A percentile compares a stretch with the other conserved stretches of the same genome.
These are phyloP conservation scores for Luidia sarsii DNA, from an alignment of 53 echinoderm and acorn worm genomes.

Conservation along the genomic window DNA sequence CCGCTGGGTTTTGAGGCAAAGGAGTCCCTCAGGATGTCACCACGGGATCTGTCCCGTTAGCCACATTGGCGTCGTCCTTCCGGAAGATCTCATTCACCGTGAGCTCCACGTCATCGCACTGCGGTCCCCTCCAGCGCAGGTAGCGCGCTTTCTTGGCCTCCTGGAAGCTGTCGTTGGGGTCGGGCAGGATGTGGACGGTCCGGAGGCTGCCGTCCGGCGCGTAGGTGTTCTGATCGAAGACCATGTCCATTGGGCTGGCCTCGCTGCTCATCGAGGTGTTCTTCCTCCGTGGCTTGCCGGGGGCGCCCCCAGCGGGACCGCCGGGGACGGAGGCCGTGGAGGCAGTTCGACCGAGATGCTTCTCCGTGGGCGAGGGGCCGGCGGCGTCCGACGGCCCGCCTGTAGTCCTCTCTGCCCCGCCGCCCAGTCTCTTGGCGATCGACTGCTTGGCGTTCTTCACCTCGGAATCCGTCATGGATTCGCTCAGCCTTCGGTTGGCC, in stretches of 20 bases:
- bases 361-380: constrained; percentile 3
- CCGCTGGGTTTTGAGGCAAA: no score
- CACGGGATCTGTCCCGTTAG: no score
- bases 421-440: constrained; percentile 62
- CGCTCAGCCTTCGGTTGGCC: neutral
- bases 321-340: constrained; percentile 11
- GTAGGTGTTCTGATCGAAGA: constrained; percentile 85
- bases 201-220: constrained; percentile 93
- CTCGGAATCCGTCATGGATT: constrained; percentile 61
- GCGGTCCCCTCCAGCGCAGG: constrained; percentile 77
- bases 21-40: no score
- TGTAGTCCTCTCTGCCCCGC: constrained; percentile 17
- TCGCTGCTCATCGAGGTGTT: constrained; percentile 7
- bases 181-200: constrained; percentile 87
- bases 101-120: constrained; percentile 56
- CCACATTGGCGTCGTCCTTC: no score
- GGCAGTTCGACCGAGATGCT: neutral
- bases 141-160: constrained; percentile 90
- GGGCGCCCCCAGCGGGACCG: neutral
- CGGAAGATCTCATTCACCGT: constrained; percentile 72
- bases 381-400: neutral
- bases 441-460: constrained; percentile 61
- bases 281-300: constrained; percentile 22
- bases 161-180: constrained; percentile 61
- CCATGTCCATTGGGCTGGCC: constrained; percentile 52